Evolutionary conservation across 2,113 vertebrate genomes (phyloP), one percentile per base, ranked within the genome.

Genomic region (Thamnophis sirtalis): DNA sequence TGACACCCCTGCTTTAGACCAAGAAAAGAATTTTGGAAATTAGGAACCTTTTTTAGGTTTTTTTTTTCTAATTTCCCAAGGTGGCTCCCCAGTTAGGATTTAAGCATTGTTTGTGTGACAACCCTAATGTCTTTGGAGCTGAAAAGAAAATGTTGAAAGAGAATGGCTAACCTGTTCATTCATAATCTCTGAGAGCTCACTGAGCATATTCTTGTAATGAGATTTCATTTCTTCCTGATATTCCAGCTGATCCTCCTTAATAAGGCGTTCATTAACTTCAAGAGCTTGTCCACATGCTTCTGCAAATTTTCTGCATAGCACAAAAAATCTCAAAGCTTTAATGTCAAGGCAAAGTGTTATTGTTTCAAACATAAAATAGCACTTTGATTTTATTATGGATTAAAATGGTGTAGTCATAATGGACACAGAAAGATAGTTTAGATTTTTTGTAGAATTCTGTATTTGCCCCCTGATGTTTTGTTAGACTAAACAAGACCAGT

Each of bases 151-250:
- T 55, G 84, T 2, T 50, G 38, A 84, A 88, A 91, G 0, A 50
- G 86, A 19, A 22, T 5, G 48, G 87, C 97, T 98, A 84, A 99
- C 99, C 99, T 99, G 98, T 94, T 99, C 99, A 9, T 99, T 99
- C 98, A 99, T 99, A 96, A 99, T 96, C 84, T 96, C 95, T 0
- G 98, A 99, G 88, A 99, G 98, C 92, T 99, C 99, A 0, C 94
- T 97, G 95, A 99, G 98, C 99, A 99, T 99, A 95, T 99, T 99
- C 95, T 97, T 98, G 56, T 99, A 99, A 95, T 99, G 99, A 95
- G 98, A 98, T 95, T 98, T 98, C 98, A 99, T 98, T 95, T 99
- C 99, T 95, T 99, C 99, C 96, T 99, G 99, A 96, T 99, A 99
- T 94, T 99, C 99, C 96, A 99, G 96, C 93, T 99, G 99, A 94